Base-by-base conservation (phyloP, 2,797 vertebrate genomes). In the Synanceia verrucosa region DNA sequence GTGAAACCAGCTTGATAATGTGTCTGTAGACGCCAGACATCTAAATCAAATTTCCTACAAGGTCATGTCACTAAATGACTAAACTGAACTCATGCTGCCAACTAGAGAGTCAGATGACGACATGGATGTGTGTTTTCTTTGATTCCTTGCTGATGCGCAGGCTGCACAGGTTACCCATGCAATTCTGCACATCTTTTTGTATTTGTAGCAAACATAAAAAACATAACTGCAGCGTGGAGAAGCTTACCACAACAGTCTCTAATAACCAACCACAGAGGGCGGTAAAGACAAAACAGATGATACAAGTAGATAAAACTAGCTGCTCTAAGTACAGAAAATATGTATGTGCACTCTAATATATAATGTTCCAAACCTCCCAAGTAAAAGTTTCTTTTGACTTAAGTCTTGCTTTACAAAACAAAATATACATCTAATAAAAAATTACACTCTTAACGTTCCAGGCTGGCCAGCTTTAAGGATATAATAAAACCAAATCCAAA, bases 391-490 rank as follows among this genome's bases (percentile, higher is more conserved):
- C 31, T 71, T 72, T 57, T 34, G n/a, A 43, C 56, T 75, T 70
- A 65, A 82, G 50, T 76, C 88, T 78, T 26, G 26, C 86, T 83
- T 80, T 88, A 91, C 73, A 92, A 91, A 91, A 89, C 75, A 88
- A 91, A 93, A 94, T 93, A 92, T 88, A 93, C 86, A 90, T 92
- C 91, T 91, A 91, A 91, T 89, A 89, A 90, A 46, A 93, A 93
- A 93, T 91, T n/a, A 93, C 87, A 92, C 84, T 90, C 84, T 89
- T 77, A 65, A 82, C 78, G 58, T 58, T 86, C 63, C 62, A 75
- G 68, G 65, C 48, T 68, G 82, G 78, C 60, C 67, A 80, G 73
- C 76, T 76, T 76, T 46, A 48, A 68, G 29, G 60, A 79, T 23
- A 82, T 83, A 82, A 55, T 77, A 14, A 53, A 87, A 87, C 50